phyloP scores from a whole-genome alignment of 2,797 vertebrate species.

The Molossus alvarezi region DNA sequence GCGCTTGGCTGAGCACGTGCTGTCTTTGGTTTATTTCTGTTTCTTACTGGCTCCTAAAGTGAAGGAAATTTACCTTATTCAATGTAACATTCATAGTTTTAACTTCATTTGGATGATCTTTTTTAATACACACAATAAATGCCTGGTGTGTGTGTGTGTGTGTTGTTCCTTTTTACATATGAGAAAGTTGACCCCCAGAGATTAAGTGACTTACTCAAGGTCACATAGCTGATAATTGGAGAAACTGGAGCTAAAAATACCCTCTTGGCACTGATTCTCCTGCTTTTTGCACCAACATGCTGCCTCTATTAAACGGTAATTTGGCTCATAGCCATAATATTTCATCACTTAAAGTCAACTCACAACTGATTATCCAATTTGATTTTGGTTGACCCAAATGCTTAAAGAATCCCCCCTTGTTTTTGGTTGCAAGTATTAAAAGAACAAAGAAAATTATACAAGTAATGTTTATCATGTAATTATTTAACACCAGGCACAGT shows the following conservation, averaged over 20 bases:
- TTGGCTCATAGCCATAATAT: conserved; percentile 19
- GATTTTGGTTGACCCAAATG: conserved; percentile 18
- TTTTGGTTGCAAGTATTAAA: conserved; percentile 42
- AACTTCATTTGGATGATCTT: not conserved
- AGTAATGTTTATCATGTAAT: conserved; percentile 27
- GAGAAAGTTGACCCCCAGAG: conserved; percentile 26
- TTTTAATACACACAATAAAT: conserved; percentile 13
- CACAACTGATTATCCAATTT: conserved; percentile 48
- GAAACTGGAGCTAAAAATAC: conserved; percentile 6
- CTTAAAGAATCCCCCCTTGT: conserved; percentile 16
- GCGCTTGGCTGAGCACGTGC: not conserved
- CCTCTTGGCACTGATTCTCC: not conserved
- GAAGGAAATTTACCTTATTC: conserved; percentile 31
- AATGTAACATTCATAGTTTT: not conserved
- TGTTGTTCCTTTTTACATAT: not conserved
- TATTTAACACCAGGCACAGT: not conserved
- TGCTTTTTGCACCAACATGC: not conserved
- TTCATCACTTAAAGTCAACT: conserved; percentile 6
- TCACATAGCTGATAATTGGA: not conserved
- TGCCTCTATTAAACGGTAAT: conserved; percentile 7
- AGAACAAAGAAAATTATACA: conserved; percentile 18
- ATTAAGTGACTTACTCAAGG: conserved; percentile 19
- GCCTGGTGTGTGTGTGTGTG: not conserved
- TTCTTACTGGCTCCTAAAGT: not conserved
- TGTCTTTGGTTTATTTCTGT: not conserved